phyloP scores from a whole-genome alignment of 1,140 invertebrate genomes.

The Thaumatotibia leucotreta region DNA sequence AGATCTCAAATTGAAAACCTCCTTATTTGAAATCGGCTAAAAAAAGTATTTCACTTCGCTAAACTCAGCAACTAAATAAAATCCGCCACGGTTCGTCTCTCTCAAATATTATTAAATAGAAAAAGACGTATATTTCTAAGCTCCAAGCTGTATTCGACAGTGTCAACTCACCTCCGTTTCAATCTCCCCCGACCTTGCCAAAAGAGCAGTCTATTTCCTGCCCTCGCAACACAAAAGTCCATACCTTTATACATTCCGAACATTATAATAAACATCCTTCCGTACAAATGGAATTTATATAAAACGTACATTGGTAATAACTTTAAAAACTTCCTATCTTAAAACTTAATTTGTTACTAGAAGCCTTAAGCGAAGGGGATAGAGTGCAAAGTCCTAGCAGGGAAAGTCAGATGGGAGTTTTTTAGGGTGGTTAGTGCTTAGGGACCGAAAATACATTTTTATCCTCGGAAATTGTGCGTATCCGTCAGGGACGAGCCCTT shows the following conservation, averaged over 20 bases:
- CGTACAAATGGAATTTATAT: background rate
- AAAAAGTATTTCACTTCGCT: too few species aligned
- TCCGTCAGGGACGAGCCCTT: conserved; percentile 26
- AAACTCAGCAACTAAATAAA: too few species aligned
- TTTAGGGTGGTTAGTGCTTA: background rate
- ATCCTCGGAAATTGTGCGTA: conserved; percentile 25
- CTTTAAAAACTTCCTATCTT: background rate
- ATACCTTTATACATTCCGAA: background rate
- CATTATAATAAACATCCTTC: background rate
- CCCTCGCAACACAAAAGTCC: background rate
- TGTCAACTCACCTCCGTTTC: background rate
- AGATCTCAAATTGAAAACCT: too few species aligned
- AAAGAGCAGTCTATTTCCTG: background rate
- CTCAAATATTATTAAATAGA: too few species aligned
- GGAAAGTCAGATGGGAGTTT: background rate
- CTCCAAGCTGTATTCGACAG: background rate
- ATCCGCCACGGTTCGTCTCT: too few species aligned
- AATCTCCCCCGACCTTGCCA: background rate
- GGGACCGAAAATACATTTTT: conserved; percentile 31
- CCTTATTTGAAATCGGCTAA: too few species aligned
- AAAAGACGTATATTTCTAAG: too few species aligned
- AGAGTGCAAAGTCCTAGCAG: background rate
- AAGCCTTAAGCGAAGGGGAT: background rate
- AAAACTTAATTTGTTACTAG: background rate
- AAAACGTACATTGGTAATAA: background rate